phyloP scores from a whole-genome alignment of 2,888 invertebrate species.

The Zootermopsis nevadensis region DNA sequence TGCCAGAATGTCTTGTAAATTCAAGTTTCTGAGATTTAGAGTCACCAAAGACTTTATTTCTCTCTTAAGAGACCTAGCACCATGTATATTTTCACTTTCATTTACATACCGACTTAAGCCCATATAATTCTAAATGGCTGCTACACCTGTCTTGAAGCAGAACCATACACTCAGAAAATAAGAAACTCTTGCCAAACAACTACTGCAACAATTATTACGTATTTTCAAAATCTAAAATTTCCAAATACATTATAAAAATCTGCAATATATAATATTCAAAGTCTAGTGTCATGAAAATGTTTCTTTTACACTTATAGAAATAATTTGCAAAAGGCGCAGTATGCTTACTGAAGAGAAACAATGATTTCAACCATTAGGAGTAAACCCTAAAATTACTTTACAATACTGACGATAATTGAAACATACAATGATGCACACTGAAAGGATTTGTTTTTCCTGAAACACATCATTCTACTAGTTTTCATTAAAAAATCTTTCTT shows the following conservation, averaged over 20 bases:
- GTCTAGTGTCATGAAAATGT: constrained; percentile 45
- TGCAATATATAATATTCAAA: constrained; percentile 48
- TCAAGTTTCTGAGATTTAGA: constrained; percentile 45
- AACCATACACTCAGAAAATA: constrained; percentile 46
- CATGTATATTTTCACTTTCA: constrained; percentile 47
- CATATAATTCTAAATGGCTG: constrained; percentile 40
- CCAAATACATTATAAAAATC: constrained; percentile 52
- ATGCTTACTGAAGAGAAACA: constrained; percentile 33
- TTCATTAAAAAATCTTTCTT: constrained; percentile 38
- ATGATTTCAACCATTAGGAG: constrained; percentile 45
- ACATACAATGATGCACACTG: constrained; percentile 46
- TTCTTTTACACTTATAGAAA: constrained; percentile 46
- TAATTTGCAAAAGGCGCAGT: constrained; percentile 46
- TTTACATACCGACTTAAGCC: constrained; percentile 37
- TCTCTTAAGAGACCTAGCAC: constrained; percentile 51
- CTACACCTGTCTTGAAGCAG: constrained; percentile 47
- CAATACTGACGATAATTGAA: constrained; percentile 53
- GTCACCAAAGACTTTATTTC: constrained; percentile 47
- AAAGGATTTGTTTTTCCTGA: constrained; percentile 42
- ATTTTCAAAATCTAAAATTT: constrained; percentile 42
- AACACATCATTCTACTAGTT: constrained; percentile 41
- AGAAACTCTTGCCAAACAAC: constrained; percentile 46
- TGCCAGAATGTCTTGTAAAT: constrained; percentile 44
- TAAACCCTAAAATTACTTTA: constrained; percentile 49
- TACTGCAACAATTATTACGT: constrained; percentile 45